Conservation (phyloP, 1,140 invertebrate species). For the Planococcus citri region DNA sequence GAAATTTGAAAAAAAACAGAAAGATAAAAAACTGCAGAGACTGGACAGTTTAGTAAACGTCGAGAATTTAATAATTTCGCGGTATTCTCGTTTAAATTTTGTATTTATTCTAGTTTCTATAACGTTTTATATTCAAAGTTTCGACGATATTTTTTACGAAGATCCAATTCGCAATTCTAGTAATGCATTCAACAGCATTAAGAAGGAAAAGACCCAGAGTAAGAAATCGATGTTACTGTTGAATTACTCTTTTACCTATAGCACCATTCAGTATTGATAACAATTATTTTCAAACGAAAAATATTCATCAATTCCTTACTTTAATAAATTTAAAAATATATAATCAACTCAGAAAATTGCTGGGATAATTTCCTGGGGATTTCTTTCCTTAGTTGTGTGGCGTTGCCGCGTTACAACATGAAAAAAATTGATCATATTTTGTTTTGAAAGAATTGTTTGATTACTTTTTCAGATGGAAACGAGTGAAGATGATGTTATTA, state of each 20-base stretch:
- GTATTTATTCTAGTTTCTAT: not conserved
- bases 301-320: not conserved
- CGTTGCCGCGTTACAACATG: too few species aligned
- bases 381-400: too few species aligned
- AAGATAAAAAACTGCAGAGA: too few species aligned
- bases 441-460: too few species aligned
- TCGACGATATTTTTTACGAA: not conserved
- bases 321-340: too few species aligned
- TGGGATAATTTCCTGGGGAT: too few species aligned
- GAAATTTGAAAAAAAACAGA: too few species aligned
- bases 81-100: not conserved
- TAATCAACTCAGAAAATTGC: too few species aligned
- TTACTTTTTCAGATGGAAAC: not conserved
- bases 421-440: too few species aligned
- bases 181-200: not conserved
- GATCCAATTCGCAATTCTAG: not conserved
- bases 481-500: not conserved
- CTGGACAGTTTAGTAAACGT: too few species aligned
- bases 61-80: not conserved
- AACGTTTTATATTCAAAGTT: not conserved
- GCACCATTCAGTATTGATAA: not conserved
- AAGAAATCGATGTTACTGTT: not conserved
- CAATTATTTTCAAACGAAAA: not conserved
- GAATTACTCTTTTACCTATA: not conserved
- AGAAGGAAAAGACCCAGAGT: conserved; percentile 8